Base-by-base conservation (phyloP, 2,113 vertebrate genomes). In the Grus americana region DNA sequence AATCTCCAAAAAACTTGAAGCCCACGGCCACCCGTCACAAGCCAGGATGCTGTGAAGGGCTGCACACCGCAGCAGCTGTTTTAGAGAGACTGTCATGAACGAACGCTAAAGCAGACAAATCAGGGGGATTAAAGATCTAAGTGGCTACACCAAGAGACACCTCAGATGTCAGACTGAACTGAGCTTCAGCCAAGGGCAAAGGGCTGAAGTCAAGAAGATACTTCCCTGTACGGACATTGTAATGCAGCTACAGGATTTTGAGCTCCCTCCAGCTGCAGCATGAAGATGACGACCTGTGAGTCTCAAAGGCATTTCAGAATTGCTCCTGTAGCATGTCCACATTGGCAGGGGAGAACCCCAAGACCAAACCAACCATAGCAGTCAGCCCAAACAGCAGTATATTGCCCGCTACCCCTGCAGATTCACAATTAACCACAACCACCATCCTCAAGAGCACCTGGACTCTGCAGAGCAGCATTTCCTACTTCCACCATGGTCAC, bases 171-270 rank as follows among this genome's bases (percentile, higher is more conserved):
- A 79, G 30, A 40, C 30, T 50, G 68, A 59, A 70, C 47, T 75
- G 19, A 87, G 32, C 27, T 72, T 71, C 58, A 79, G n/a, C 9
- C 52, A 78, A 78, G 11, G 52, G 23, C 34, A 62, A 86, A 36
- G 38, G 47, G 13, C 21, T 74, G 47, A 92, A 88, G 59, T 66
- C 61, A 93, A 81, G 59, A 63, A 46, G 17, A 88, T 21, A 55
- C 29, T 52, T 74, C 40, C 15, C 24, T 55, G 68, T 57, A 59
- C 0, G 5, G 40, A 20, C 12, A 63, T 11, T 0, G 0, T 22
- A 71, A 88, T 0, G 2, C 62, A 82, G 71, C n/a, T 47, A 40
- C 7, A 81, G 52, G 58, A 81, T n/a, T 95, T 42, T 62, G 52
- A 93, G 26, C 15, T 42, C 23, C 15, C 15, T 78, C 50, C 59